Evolutionary conservation across 1,140 invertebrate genomes (phyloP), one percentile per base, ranked within the genome.

Genomic region (Harlomillsia oculata): DNA sequence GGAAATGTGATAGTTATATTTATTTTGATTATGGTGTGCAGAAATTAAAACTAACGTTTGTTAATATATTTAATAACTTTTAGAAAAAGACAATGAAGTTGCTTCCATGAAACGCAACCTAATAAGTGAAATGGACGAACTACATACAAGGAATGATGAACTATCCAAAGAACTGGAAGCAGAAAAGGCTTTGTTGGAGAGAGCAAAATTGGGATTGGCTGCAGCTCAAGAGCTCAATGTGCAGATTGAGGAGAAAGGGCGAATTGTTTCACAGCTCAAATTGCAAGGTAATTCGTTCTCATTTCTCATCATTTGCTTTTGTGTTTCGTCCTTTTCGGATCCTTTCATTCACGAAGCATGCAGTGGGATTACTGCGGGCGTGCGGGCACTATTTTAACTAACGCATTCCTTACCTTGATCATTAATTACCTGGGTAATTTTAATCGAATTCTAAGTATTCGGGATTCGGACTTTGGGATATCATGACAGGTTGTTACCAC

Each of bases 221-320:
- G 64, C 64, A 23, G 64, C 64, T n/a, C 53, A 60, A 23, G 50
- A 62, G 16, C 55, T 65, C 9, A 58, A 53, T 40, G 39, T 49
- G n/a, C 60, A 62, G 37, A 62, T 65, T 29, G 64, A 62, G 36
- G 64, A 65, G 18, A 65, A 60, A 36, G 53, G 36, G 2, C 43
- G 54, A 5, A 25, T 43, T 16, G 56, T 65, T 25, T 13, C 54
- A 9, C 23, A 39, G 8, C 46, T 65, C 3, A 60, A 52, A 60
- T 25, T 34, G 50, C 56, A 65, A 65, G 60, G 63, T 65, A 62
- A 43, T 11, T 46, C 28, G 21, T 46, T 21, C 32, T 21, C 8
- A 46, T 34, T 34, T 9, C 5, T 30, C 20, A 39, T n/a, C n/a
- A n/a, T n/a, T n/a, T n/a, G n/a, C n/a, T n/a, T n/a, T n/a, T n/a